Percentiles rank a stretch among this genome's conserved stretches.
phyloP scores from a whole-genome alignment of 2,113 vertebrate species.

The Podarcis raffonei region DNA sequence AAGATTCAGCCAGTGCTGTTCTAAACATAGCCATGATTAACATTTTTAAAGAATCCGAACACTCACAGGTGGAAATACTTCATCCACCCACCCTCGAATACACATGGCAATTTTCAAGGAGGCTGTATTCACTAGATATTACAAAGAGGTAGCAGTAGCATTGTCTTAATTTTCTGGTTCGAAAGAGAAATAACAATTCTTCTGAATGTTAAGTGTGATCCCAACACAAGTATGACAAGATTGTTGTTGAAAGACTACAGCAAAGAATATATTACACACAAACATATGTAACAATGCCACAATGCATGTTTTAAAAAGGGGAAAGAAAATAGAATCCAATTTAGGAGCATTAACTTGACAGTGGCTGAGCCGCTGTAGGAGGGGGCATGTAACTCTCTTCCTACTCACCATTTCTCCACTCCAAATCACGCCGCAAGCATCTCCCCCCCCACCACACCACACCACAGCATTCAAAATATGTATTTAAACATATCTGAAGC shows the following conservation, averaged over 20 bases:
- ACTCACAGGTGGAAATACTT: constrained; percentile 53
- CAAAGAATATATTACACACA: background rate
- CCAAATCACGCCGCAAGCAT: background rate
- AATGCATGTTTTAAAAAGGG: background rate
- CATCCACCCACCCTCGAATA: constrained; percentile 28
- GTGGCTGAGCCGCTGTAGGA: background rate
- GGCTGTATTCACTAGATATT: background rate
- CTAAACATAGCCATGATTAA: constrained; percentile 56
- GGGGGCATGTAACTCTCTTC: too few species aligned
- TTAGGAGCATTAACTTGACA: background rate
- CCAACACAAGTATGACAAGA: background rate
- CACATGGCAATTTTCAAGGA: constrained; percentile 26
- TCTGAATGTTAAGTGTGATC: background rate
- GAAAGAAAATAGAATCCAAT: background rate
- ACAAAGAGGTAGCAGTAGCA: background rate
- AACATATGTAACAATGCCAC: background rate
- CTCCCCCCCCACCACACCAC: background rate
- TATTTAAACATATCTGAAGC: background rate
- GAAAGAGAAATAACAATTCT: background rate
- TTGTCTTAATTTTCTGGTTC: background rate
- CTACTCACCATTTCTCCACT: background rate
- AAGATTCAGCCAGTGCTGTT: constrained; percentile 24
- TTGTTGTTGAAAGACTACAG: background rate
- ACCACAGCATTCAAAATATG: background rate
- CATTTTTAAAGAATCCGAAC: constrained; percentile 45